These are phyloP conservation scores for Linnaemya tessellans DNA, from an alignment of 2,888 invertebrate species.

Conservation along the genomic window DNA sequence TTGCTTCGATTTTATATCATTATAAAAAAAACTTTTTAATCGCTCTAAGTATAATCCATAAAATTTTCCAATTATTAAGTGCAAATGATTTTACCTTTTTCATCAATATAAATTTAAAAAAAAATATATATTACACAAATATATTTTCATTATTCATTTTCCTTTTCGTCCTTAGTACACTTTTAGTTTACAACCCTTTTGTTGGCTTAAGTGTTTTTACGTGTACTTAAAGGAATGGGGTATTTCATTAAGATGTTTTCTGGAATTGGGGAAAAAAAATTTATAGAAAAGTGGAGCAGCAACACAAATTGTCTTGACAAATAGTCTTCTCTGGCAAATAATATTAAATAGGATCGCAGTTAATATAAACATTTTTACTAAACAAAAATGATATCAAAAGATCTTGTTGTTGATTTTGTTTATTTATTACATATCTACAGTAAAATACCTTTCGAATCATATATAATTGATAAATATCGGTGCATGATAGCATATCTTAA, in stretches of 20 bases:
- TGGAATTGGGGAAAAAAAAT: background rate
- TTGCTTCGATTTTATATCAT: background rate
- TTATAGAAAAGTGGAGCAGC: too few species aligned
- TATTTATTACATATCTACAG: too few species aligned
- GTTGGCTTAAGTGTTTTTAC: background rate
- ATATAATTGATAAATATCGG: too few species aligned
- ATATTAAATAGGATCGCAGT: too few species aligned
- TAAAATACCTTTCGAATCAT: too few species aligned
- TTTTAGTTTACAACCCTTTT: conserved; percentile 11
- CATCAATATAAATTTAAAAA: background rate
- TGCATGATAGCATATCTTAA: too few species aligned
- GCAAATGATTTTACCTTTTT: conserved; percentile 44
- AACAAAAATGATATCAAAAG: too few species aligned
- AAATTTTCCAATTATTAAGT: conserved; percentile 63
- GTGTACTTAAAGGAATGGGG: conserved; percentile 2
- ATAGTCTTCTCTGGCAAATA: too few species aligned
- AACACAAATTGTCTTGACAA: too few species aligned
- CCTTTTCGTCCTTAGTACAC: conserved; percentile 23
- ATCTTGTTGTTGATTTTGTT: too few species aligned
- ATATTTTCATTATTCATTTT: conserved; percentile 39
- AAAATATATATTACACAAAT: background rate
- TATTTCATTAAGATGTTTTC: background rate
- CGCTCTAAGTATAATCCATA: conserved; percentile 38
- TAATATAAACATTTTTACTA: too few species aligned
- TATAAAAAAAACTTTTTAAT: conserved; percentile 25